Evolutionary conservation across 2,113 vertebrate species (phyloP).

Genomic region (Scortum barcoo): DNA sequence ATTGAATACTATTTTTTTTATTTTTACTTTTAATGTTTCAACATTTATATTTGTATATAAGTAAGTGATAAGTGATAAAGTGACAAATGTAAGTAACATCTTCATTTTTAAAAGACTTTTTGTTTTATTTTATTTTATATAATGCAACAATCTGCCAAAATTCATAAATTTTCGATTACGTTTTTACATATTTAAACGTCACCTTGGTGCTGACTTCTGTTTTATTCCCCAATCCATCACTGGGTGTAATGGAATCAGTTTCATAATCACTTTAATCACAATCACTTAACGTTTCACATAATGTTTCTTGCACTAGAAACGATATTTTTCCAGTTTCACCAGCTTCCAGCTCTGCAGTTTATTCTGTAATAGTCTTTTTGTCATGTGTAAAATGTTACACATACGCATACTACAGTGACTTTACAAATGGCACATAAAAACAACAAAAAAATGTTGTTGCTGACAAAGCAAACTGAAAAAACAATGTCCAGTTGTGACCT

Average conservation of each 20-base stretch:
- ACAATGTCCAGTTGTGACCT: conserved; percentile 52
- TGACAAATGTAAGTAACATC: not conserved
- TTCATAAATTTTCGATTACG: not conserved
- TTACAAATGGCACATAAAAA: not conserved
- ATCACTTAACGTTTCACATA: no score
- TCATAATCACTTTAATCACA: not conserved
- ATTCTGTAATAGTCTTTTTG: not conserved
- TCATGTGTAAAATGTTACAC: not conserved
- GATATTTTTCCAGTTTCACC: no score
- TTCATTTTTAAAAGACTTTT: not conserved
- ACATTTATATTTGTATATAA: not conserved
- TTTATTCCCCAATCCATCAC: not conserved
- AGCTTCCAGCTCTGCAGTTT: no score
- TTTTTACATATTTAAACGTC: not conserved
- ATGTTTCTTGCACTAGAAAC: not conserved
- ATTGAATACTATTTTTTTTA: not conserved
- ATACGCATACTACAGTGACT: not conserved
- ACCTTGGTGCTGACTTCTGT: not conserved
- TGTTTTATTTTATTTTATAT: not conserved
- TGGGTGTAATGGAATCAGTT: not conserved
- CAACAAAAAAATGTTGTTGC: conserved; percentile 38
- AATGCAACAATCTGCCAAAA: not conserved
- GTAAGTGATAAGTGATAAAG: not conserved
- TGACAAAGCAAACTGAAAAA: conserved; percentile 38
- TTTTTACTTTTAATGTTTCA: not conserved